phyloP scores from a whole-genome alignment of 2,113 vertebrate genomes.

The Arvicanthis niloticus region DNA sequence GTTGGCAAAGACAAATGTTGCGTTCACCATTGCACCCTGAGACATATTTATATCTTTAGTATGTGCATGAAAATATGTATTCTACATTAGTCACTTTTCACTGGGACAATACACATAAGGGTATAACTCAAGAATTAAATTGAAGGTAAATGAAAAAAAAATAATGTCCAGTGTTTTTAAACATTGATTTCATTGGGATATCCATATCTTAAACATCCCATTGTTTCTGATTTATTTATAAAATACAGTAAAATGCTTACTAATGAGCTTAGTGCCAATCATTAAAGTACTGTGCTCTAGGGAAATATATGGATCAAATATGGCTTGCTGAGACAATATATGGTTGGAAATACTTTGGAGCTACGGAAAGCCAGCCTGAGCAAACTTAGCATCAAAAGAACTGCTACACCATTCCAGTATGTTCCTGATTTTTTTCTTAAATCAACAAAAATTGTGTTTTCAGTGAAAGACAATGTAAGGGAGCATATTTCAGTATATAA shows the following conservation, averaged over 20 bases:
- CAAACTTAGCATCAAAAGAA: neutral
- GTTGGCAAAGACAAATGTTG: constrained; percentile 1
- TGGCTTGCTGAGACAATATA: neutral
- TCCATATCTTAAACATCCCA: neutral
- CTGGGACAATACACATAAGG: neutral
- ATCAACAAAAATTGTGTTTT: neutral
- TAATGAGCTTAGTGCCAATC: neutral
- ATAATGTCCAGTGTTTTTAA: neutral
- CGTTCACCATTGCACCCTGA: neutral
- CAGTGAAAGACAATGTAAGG: neutral
- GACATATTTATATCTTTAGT: neutral
- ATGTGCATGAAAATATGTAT: neutral
- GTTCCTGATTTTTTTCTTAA: neutral
- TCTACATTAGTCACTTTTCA: neutral
- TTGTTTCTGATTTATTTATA: constrained; percentile 14
- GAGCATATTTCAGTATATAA: neutral
- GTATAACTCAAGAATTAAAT: neutral
- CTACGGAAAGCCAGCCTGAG: neutral
- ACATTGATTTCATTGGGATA: neutral
- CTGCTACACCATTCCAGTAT: neutral
- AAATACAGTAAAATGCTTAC: neutral
- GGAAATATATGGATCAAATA: neutral
- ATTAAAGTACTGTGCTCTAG: neutral
- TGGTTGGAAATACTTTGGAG: neutral
- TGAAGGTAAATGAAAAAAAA: constrained; percentile 16